These are phyloP conservation scores for Piscicola geometra DNA, from an alignment of 2,888 invertebrate genomes.

Conservation along the genomic window DNA sequence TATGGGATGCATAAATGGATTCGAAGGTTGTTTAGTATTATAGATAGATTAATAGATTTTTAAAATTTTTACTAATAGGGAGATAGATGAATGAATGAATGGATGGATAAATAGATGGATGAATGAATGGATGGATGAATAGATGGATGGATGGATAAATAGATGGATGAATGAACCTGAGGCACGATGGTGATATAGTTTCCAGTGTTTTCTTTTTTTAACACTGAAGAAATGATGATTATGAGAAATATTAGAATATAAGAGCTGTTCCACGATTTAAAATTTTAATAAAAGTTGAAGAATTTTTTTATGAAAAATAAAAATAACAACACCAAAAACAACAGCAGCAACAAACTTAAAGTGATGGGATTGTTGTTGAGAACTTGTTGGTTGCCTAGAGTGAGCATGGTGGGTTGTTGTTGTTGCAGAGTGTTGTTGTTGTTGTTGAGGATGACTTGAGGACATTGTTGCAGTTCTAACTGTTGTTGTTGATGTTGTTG, in stretches of 20 bases:
- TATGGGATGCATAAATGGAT: neutral
- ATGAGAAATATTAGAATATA: neutral
- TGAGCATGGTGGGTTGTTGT: neutral
- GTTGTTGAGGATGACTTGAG: constrained; percentile 7
- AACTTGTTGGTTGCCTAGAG: constrained; percentile 7
- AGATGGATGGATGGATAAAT: too few species aligned
- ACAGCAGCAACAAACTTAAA: neutral
- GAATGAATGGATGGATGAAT: neutral
- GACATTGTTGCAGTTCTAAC: constrained; percentile 25
- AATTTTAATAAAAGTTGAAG: neutral
- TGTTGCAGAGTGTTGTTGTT: constrained; percentile 8
- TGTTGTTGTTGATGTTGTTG: constrained; percentile 1
- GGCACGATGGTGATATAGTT: constrained; percentile 28
- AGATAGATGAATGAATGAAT: neutral
- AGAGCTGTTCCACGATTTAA: too few species aligned
- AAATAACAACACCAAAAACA: neutral
- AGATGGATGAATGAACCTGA: neutral
- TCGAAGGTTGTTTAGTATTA: too few species aligned
- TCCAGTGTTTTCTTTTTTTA: neutral
- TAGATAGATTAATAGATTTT: too few species aligned
- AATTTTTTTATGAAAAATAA: neutral
- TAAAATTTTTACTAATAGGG: too few species aligned
- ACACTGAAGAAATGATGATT: neutral
- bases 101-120: neutral
- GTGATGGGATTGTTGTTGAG: constrained; percentile 11